Base-by-base conservation (phyloP, 2,113 vertebrate species). In the Oncorhynchus clarkii region DNA sequence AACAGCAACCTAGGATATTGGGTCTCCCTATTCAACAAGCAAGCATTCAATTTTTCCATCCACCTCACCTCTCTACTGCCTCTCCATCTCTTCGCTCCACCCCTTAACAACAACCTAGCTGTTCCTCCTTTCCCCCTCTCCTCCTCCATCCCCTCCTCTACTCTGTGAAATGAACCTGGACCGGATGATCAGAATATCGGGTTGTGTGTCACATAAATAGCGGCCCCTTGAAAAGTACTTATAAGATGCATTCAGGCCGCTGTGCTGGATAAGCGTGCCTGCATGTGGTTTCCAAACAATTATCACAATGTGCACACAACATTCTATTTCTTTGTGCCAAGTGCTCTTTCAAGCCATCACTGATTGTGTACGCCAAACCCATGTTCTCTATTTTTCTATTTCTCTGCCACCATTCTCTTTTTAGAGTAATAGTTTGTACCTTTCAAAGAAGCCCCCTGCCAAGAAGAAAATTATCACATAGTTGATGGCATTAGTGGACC, bases 101-200 rank as follows among this genome's bases (percentile, higher is more conserved):
- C n/a, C 0, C 7, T 22, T 9, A n/a, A 60, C n/a, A 7, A 12
- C 59, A 62, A 18, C 16, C 12, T 51, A 51, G 49, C 49, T 51
- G 49, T 51, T 4, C 12, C 49, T 54, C 49, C 9, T 54, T 9
- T 62, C n/a, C 1, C 18, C 59, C 54, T 60, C 59, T 8, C 20
- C 16, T 14, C 29, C 18, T 34, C 66, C 16, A 8, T 71, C 54
- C 27, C 14, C 7, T 49, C 51, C 6, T 39, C 65, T 48, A n/a
- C 31, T 22, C 72, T 34, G 60, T 69, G 78, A 79, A 79, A 71
- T 74, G 70, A 71, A 67, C 51, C 16, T 59, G 57, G 70, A 66
- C 16, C 54, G 11, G 70, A 66, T 54, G 62, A 77, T 77, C 69
- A 70, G 49, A 74, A 70, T 34, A 62, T 26, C 1, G 22, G 22